Percentiles rank a stretch among this genome's conserved stretches.
Conservation (phyloP, 2,113 vertebrate genomes). For the Todiramphus chloris region DNA sequence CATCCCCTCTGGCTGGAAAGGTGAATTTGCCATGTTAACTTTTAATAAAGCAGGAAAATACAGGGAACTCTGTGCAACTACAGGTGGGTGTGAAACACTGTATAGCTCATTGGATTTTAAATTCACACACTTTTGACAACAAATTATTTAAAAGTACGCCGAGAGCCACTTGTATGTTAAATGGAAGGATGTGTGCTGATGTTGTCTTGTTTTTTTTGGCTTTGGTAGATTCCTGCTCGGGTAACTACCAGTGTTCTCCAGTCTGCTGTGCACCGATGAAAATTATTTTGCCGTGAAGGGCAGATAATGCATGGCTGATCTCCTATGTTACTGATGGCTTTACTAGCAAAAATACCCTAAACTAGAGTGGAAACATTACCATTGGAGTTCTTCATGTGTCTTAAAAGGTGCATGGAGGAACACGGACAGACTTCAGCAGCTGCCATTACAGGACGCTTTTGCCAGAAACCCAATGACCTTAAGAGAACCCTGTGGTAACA, state of each 20-base stretch:
- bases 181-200: constrained; percentile 12
- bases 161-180: background rate
- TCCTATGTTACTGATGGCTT: constrained; percentile 81
- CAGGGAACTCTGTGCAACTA: background rate
- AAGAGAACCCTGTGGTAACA: constrained; percentile 56
- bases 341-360: constrained; percentile 77
- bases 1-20: background rate
- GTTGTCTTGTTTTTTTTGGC: constrained; percentile 76
- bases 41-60: constrained; percentile 10
- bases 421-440: constrained; percentile 74
- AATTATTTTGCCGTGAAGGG: constrained; percentile 77
- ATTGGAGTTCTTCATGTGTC: constrained; percentile 75
- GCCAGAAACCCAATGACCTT: constrained; percentile 67
- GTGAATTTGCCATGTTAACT: constrained; percentile 12
- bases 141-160: background rate
- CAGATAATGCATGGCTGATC: constrained; percentile 85
- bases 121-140: background rate
- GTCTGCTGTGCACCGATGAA: constrained; percentile 88
- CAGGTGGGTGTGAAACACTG: constrained; percentile 4
- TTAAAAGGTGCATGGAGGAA: constrained; percentile 69
- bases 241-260: constrained; percentile 90
- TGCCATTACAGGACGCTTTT: constrained; percentile 70
- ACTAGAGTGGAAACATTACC: constrained; percentile 70
- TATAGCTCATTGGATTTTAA: background rate
- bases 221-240: constrained; percentile 89